These are phyloP conservation scores for Polyergus mexicanus DNA, from an alignment of 1,140 invertebrate species.

Conservation along the genomic window DNA sequence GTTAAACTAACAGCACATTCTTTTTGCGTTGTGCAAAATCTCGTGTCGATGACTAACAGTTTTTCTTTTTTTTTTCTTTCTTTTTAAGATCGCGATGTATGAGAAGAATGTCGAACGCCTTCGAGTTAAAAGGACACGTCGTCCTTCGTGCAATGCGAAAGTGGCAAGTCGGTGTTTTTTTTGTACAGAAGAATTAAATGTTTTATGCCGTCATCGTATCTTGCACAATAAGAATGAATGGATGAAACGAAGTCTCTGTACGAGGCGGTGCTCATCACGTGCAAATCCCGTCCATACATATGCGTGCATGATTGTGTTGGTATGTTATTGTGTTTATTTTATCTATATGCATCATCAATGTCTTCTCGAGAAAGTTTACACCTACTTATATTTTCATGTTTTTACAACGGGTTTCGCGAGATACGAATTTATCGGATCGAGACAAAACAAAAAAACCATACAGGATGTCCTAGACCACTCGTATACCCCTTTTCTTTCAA, in stretches of 20 bases:
- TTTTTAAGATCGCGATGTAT: neutral
- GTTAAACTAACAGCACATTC: neutral
- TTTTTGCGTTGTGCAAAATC: constrained; percentile 4
- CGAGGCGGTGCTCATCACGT: constrained; percentile 42
- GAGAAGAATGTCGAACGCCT: constrained; percentile 23
- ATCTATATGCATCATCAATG: neutral
- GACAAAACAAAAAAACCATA: too few species aligned
- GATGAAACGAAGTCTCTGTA: constrained; percentile 30
- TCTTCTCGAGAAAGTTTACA: constrained; percentile 37
- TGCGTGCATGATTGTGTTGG: constrained; percentile 20
- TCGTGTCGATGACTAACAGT: constrained; percentile 17
- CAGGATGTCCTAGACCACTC: too few species aligned
- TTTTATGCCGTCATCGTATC: constrained; percentile 7
- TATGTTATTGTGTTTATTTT: neutral
- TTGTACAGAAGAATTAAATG: constrained; percentile 28
- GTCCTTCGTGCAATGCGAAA: constrained; percentile 20
- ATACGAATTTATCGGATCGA: constrained; percentile 12
- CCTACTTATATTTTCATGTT: constrained; percentile 39
- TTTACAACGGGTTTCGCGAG: neutral
- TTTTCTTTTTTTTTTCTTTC: neutral
- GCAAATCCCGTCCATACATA: constrained; percentile 35
- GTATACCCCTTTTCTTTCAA: too few species aligned
- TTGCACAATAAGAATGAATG: constrained; percentile 58
- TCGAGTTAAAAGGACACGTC: constrained; percentile 21
- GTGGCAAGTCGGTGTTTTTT: constrained; percentile 22